These are phyloP conservation scores for Cyrtonyx montezumae DNA, from an alignment of 2,113 vertebrate genomes.

Conservation along the genomic window DNA sequence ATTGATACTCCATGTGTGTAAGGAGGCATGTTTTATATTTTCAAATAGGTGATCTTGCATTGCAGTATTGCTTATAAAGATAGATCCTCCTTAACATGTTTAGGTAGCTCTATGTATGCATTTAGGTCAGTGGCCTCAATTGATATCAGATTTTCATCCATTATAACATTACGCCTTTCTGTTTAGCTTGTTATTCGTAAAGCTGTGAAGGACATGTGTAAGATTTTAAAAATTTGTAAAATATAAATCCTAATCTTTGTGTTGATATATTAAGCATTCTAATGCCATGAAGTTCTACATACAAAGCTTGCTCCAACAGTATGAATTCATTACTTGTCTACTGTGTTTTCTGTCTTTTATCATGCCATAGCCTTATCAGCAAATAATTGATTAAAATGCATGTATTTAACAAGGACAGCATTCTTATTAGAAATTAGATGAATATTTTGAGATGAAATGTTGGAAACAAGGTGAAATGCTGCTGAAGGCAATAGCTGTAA, in stretches of 20 bases:
- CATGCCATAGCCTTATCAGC: neutral
- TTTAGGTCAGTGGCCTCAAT: neutral
- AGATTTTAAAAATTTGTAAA: neutral
- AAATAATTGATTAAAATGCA: constrained; percentile 1
- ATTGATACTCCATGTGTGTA: neutral
- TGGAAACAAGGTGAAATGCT: constrained; percentile 4
- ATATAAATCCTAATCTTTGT: neutral
- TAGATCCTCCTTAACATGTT: neutral
- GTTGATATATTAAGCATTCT: constrained; percentile 5
- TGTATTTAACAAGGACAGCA: neutral
- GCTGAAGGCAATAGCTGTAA: constrained; percentile 9
- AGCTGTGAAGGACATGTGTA: neutral
- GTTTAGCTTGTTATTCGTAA: neutral
- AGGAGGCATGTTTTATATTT: neutral
- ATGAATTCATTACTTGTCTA: neutral
- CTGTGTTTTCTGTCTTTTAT: neutral
- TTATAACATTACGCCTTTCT: neutral
- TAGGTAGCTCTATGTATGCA: neutral
- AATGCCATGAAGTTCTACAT: neutral
- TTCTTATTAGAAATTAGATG: neutral
- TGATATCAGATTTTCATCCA: neutral
- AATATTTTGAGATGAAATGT: constrained; percentile 3
- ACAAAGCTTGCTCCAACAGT: neutral
- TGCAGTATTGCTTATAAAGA: constrained; percentile 10
- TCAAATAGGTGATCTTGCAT: neutral